Conservation (phyloP, 2,113 vertebrate species). For the Tapirus terrestris region DNA sequence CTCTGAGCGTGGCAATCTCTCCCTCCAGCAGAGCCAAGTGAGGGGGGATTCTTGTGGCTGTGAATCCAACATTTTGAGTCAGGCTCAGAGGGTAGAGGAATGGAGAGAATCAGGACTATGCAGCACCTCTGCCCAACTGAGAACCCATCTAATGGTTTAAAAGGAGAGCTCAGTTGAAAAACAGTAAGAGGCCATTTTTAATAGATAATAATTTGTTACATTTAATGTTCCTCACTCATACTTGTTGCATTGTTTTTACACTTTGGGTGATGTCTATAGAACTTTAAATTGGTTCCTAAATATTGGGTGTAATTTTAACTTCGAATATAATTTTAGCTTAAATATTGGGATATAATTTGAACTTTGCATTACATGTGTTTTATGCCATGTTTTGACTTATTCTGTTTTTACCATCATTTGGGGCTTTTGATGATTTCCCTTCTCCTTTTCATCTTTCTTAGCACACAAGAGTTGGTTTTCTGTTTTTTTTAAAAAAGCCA, state of each 20-base stretch:
- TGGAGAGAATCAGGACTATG: neutral
- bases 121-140: neutral
- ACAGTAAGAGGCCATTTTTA: neutral
- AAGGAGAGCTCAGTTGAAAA: neutral
- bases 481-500: neutral
- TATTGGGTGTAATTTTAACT: neutral
- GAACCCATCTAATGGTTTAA: neutral
- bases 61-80: neutral
- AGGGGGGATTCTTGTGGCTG: neutral
- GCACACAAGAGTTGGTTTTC: neutral
- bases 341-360: neutral
- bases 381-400: neutral
- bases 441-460: neutral
- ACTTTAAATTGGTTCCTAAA: slow-evolving; percentile 28
- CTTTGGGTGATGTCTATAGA: neutral
- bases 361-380: neutral
- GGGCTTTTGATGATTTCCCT: neutral
- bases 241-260: neutral
- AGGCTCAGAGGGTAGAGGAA: neutral
- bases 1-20: neutral
- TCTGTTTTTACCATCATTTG: neutral
- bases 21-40: too few relatives aligned
- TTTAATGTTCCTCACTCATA: neutral
- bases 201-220: neutral
- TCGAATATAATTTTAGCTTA: neutral